Evolutionary conservation across 2,797 vertebrate genomes (phyloP), one percentile per base, ranked within the genome.

Genomic region (Mormyrops attenuatus): DNA sequence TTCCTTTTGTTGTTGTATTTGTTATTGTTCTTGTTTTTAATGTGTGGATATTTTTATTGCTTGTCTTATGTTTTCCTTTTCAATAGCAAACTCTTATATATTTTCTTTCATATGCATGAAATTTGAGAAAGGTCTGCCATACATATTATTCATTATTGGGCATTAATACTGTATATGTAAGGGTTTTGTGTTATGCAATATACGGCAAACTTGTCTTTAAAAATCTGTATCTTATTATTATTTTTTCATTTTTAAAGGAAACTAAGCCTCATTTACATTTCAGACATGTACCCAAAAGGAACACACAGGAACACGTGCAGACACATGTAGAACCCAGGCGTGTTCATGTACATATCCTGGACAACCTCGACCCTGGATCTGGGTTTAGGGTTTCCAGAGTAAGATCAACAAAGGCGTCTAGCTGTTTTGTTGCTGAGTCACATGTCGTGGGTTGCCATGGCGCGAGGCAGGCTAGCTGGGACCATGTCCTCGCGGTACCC

Each of bases 101-200:
- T 94, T 97, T 97, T 96, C 94, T 96, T 96, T 95, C 95, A 95
- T 97, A 96, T 97, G 97, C 98, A 98, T 98, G 97, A 97, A 95
- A 95, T 95, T 95, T 95, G 92, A 94, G 89, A 95, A 93, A 89
- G 92, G 93, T 97, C 96, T 97, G 96, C 97, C 96, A 95, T 95
- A 95, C 94, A 94, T 96, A 95, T 88, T 96, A 96, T 95, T 97
- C 96, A 94, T 95, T 97, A 96, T 96, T 93, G 97, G 98, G 97
- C 98, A 99, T 98, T 98, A 97, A 96, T 96, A 95, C 95, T 96
- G 95, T 97, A 96, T 95, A 95, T 96, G 94, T 96, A 95, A 95
- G 95, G 95, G 95, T 96, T 92, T 95, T 95, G 95, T 96, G 95
- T 96, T 95, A 96, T 94, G 94, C 96, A 95, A 95, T 96, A 95